Evolutionary conservation across 2,797 vertebrate species (phyloP).

Genomic region (Rhinella marina): DNA sequence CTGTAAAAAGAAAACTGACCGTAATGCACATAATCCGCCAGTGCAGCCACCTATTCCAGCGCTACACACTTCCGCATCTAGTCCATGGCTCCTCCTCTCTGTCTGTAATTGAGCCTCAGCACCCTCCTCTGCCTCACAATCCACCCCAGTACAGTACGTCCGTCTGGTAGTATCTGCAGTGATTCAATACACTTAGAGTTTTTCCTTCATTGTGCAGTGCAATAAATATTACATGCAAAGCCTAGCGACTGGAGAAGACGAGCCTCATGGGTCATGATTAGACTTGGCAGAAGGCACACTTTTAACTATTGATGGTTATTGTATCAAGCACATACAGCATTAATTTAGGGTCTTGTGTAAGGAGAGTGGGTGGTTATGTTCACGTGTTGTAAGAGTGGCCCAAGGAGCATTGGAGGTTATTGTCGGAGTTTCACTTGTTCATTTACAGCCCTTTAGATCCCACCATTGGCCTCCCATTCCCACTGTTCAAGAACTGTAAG

Average conservation of each 20-base stretch:
- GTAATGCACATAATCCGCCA: not conserved
- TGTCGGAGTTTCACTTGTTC: not conserved
- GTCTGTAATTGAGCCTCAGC: not conserved
- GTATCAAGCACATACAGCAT: constrained; percentile 31
- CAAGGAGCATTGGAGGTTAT: not conserved
- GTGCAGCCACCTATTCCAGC: not conserved
- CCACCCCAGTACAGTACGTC: constrained; percentile 18
- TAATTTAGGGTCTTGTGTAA: not conserved
- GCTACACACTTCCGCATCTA: not conserved
- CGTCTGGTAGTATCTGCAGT: not conserved
- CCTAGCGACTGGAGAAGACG: no score
- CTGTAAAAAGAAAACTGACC: not conserved
- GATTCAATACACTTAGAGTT: not conserved
- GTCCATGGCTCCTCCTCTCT: not conserved
- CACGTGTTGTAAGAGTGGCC: not conserved
- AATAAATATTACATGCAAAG: not conserved
- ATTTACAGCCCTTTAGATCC: not conserved
- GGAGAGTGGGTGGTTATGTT: not conserved
- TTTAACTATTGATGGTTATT: constrained; percentile 25
- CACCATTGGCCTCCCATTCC: not conserved
- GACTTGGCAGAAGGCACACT: not conserved
- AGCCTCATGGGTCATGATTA: no score
- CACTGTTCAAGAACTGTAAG: not conserved
- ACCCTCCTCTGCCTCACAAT: constrained; percentile 12
- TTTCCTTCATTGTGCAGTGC: constrained; percentile 39